phyloP scores from a whole-genome alignment of 2,888 invertebrate species.

The Tachina lurida region DNA sequence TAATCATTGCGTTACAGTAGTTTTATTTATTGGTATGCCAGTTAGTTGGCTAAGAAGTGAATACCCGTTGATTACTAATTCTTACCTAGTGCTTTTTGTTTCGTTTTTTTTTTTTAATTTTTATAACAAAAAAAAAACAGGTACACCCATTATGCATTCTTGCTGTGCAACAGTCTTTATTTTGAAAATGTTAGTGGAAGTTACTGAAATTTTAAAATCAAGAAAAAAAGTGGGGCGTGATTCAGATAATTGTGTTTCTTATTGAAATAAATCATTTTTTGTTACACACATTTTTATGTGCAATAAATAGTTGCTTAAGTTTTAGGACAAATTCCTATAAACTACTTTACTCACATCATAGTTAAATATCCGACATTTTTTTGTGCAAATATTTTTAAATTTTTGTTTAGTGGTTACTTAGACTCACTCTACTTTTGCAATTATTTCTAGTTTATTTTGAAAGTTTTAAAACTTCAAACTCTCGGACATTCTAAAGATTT shows the following conservation, averaged over 20 bases:
- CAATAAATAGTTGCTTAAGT: too few species aligned
- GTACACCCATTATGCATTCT: constrained; percentile 30
- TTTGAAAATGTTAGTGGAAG: constrained; percentile 26
- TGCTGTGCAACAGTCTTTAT: background rate
- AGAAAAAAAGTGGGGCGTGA: constrained; percentile 31
- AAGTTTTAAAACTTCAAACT: too few species aligned
- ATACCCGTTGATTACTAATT: constrained; percentile 31
- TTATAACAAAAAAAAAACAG: constrained; percentile 15
- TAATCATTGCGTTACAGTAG: constrained; percentile 50
- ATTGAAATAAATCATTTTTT: constrained; percentile 1
- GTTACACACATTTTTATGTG: too few species aligned
- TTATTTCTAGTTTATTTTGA: too few species aligned
- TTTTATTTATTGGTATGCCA: constrained; percentile 5
- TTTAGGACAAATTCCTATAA: too few species aligned
- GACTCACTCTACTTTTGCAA: too few species aligned
- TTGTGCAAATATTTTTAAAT: too few species aligned
- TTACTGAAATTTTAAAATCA: constrained; percentile 10
- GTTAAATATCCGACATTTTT: too few species aligned
- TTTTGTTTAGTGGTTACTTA: too few species aligned
- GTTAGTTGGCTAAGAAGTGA: constrained; percentile 8
- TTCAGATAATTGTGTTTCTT: constrained; percentile 10
- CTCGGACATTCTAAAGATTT: too few species aligned
- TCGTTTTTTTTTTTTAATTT: background rate
- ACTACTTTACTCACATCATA: too few species aligned
- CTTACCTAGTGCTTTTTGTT: constrained; percentile 20